phyloP scores from a whole-genome alignment of 1,140 invertebrate genomes.

The Arctopsyche grandis region DNA sequence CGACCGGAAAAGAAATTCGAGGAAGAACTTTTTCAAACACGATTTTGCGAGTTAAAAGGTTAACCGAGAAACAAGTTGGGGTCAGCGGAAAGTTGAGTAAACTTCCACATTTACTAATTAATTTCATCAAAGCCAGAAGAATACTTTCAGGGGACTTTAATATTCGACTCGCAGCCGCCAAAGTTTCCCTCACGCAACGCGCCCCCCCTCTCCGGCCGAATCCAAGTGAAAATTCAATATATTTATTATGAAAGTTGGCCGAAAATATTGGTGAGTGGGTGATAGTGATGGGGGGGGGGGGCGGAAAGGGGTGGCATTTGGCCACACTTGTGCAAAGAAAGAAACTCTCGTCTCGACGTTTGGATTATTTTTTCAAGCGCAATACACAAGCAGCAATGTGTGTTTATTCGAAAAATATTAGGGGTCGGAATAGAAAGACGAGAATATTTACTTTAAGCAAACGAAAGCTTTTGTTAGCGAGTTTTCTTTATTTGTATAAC shows the following conservation, averaged over 20 bases:
- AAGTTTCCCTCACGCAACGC: slow-evolving; percentile 22
- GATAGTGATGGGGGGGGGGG: too few species aligned
- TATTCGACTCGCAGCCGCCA: slow-evolving; percentile 18
- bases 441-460: slow-evolving; percentile 12
- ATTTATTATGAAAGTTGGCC: slow-evolving; percentile 23
- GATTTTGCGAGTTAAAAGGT: slow-evolving; percentile 28
- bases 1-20: slow-evolving; percentile 28
- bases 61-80: slow-evolving; percentile 27
- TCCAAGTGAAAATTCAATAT: slow-evolving; percentile 29
- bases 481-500: not conserved
- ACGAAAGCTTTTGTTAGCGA: not conserved
- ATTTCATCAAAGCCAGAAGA: slow-evolving; percentile 30
- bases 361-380: not conserved
- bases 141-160: slow-evolving; percentile 25
- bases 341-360: not conserved
- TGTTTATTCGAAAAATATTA: slow-evolving; percentile 9
- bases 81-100: not conserved
- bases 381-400: not conserved
- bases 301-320: too few species aligned
- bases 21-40: slow-evolving; percentile 24
- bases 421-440: not conserved
- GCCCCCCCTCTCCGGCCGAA: not conserved
- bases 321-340: slow-evolving; percentile 2
- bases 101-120: slow-evolving; percentile 31
- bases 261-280: not conserved